Evolutionary conservation across 2,797 vertebrate species (phyloP), one percentile per base, ranked within the genome.

Genomic region (Mionectes olivaceus): DNA sequence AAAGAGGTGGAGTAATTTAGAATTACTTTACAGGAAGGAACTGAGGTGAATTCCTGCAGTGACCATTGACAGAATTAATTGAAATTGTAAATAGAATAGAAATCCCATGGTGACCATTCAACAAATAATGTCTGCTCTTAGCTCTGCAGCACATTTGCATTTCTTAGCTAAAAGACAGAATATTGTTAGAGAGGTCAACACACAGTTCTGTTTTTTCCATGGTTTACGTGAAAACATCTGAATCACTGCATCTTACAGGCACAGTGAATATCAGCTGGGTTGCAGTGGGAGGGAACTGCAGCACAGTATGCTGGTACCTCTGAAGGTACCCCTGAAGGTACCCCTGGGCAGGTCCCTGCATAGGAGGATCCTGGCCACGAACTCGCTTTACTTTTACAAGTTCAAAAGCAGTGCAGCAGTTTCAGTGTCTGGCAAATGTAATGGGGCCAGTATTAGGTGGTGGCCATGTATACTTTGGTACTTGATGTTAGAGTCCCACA

Each of bases 121-220:
- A 79, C 76, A 91, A 94, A 91, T 47, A 69, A 69, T 30, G 46
- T 10, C 57, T 68, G 60, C 59, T 68, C 70, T 86, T 70, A 87
- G 77, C 55, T 76, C 60, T 50, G 74, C 52, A 82, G 60, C 16
- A 44, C 19, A 79, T 91, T 89, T 84, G 56, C 67, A 91, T 90
- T 81, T 94, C 91, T 91, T 32, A 91, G 77, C 64, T 61, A 80
- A 93, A 88, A 84, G 63, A 21, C 63, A 70, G 76, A 89, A 90
- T 79, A 79, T 41, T 90, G 64, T 84, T 63, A 32, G 30, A 63
- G 46, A 84, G 32, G 44, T 91, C 65, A 83, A 71, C 37, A 68
- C 32, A 19, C 43, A 50, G 37, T 37, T 83, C 68, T 78, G 41
- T 0, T 90, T 94, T 81, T 90, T 47, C 27, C 56, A 61, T 0